Percentiles rank a stretch among this genome's conserved stretches.
These are phyloP conservation scores for Caiman crocodilus DNA, from an alignment of 2,797 vertebrate genomes.

Conservation along the genomic window DNA sequence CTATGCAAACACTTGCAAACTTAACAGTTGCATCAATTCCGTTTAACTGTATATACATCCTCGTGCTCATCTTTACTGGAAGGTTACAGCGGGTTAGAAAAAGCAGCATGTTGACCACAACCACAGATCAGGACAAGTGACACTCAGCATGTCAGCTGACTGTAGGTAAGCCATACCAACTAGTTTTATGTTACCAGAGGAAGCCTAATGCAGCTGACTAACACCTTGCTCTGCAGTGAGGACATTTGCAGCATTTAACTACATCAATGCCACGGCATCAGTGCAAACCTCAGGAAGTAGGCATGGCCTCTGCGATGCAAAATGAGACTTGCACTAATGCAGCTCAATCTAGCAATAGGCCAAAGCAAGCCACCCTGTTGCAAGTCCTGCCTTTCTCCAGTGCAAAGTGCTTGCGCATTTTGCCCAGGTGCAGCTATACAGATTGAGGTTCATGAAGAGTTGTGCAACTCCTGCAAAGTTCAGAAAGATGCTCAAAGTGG, in stretches of 20 bases:
- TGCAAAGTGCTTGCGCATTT: background rate
- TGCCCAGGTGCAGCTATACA: constrained; percentile 7
- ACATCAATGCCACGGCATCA: background rate
- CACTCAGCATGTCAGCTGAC: background rate
- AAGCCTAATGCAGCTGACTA: background rate
- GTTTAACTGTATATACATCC: constrained; percentile 15
- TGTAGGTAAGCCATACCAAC: accelerated
- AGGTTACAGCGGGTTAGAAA: background rate
- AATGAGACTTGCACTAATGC: background rate
- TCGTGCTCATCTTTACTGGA: constrained; percentile 18
- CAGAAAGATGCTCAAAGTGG: background rate
- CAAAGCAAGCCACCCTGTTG: background rate
- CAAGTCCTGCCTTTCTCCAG: background rate
- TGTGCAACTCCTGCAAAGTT: background rate
- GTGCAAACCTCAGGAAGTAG: background rate
- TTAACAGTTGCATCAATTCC: background rate
- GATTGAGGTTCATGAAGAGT: background rate
- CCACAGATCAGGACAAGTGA: background rate
- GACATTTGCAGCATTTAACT: background rate
- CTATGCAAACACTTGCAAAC: constrained; percentile 28
- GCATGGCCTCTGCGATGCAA: background rate
- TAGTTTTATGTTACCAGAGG: background rate
- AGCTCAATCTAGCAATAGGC: background rate
- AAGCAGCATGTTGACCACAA: background rate
- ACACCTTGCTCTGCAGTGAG: background rate